Evolutionary conservation across 2,888 invertebrate species (phyloP).

Genomic region (Clitarchus hookeri): DNA sequence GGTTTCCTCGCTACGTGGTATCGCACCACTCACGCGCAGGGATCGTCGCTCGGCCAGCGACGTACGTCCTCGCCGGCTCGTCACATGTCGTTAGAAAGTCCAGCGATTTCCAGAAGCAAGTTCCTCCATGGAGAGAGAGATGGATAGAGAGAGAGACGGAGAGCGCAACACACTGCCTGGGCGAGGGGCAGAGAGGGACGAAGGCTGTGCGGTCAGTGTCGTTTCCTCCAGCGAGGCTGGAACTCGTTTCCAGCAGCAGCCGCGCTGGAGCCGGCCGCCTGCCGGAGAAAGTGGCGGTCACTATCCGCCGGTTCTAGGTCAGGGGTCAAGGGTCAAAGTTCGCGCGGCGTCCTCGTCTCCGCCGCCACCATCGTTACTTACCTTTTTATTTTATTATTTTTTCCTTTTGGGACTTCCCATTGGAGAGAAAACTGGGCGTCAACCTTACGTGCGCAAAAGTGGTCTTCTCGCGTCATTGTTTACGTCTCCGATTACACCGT

Average conservation of each 20-base stretch:
- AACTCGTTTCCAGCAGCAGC: background rate
- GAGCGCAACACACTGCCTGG: background rate
- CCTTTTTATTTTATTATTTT: background rate
- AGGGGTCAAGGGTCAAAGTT: conserved; percentile 7
- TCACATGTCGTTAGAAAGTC: background rate
- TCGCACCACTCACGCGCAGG: no score
- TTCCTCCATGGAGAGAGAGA: background rate
- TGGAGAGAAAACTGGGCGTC: background rate
- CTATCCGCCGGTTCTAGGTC: conserved; percentile 1
- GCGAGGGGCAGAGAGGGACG: background rate
- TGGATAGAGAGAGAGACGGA: background rate
- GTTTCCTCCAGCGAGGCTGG: background rate
- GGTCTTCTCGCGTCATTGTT: background rate
- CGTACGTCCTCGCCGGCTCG: background rate
- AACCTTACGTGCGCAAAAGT: background rate
- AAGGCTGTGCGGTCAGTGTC: conserved; percentile 1
- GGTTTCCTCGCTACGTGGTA: no score
- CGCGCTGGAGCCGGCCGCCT: background rate
- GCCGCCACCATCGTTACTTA: background rate
- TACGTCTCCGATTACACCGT: background rate
- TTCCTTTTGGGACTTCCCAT: background rate
- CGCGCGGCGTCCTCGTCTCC: background rate
- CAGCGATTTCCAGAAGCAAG: background rate
- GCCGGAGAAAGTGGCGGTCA: conserved; percentile 2
- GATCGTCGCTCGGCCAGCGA: no score